Evolutionary conservation across 2,113 vertebrate species (phyloP).

Genomic region (Sinocyclocheilus maitianheensis): DNA sequence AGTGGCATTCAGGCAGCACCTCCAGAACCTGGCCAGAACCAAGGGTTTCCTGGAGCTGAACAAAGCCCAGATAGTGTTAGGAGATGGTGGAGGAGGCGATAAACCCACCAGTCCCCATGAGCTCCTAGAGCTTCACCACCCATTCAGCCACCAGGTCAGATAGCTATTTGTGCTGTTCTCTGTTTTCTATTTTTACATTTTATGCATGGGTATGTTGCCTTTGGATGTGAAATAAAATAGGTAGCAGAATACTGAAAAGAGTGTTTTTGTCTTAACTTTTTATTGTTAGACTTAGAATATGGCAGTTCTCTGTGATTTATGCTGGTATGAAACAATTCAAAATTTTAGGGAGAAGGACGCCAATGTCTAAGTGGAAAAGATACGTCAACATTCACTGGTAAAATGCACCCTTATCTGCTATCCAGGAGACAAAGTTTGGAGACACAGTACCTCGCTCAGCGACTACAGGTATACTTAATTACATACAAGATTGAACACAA

Average conservation of each 20-base stretch:
- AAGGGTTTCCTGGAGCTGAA: conserved; percentile 97
- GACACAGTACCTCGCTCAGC: conserved; percentile 88
- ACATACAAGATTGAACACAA: background rate
- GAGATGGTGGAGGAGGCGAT: conserved; percentile 75
- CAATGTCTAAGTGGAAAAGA: conserved; percentile 78
- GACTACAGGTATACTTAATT: conserved; percentile 43
- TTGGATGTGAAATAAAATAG: background rate
- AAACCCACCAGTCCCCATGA: conserved; percentile 67
- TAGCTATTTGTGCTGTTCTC: background rate
- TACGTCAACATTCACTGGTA: conserved; percentile 75
- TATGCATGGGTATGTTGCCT: background rate
- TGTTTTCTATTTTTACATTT: background rate
- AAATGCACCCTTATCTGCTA: conserved; percentile 79
- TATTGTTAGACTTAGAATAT: background rate
- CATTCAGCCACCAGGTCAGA: conserved; percentile 50
- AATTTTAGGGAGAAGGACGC: conserved; percentile 79
- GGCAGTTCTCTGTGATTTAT: background rate
- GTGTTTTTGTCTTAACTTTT: background rate
- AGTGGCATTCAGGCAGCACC: conserved; percentile 94
- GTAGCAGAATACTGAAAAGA: background rate
- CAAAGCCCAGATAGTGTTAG: conserved; percentile 87
- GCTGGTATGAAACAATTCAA: background rate
- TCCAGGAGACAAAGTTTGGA: conserved; percentile 89
- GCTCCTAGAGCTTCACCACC: conserved; percentile 65
- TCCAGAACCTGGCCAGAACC: conserved; percentile 95